Base-by-base conservation (phyloP, 2,797 vertebrate genomes). In the Nannoperca obscura region DNA sequence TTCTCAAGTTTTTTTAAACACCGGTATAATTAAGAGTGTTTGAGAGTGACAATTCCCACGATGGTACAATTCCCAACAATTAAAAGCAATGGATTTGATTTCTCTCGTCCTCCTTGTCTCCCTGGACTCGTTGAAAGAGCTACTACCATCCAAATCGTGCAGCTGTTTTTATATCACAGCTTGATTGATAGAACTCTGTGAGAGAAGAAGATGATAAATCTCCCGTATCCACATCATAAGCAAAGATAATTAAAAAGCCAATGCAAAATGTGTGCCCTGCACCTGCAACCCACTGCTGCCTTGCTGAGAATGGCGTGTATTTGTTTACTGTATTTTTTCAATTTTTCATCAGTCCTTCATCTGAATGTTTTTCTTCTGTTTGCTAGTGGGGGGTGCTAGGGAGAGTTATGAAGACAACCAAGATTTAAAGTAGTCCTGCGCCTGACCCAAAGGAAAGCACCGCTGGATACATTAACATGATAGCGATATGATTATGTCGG, bases 401-500 rank as follows among this genome's bases (percentile, higher is more conserved):
- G 38, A 84, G 89, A 93, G 66, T 91, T 89, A 89, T 92, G 86
- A 74, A 79, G 89, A 91, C 86, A 66, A 71, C 54, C 62, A 76
- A 88, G 89, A 92, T 95, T 91, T 90, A 92, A 86, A 86, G 86
- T 84, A 78, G 82, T 78, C 78, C 91, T 72, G 69, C 52, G 15
- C 73, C 78, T 91, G 89, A 92, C 90, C 91, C 84, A 88, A 88
- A 86, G 80, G 64, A 90, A 86, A 80, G 76, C 86, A 83, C 70
- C 74, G 69, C 85, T 84, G 86, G 82, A 88, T 90, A 89, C 91
- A 93, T 93, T 92, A 93, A 86, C 89, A 90, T 90, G 93, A 93
- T 91, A 81, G 92, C 84, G 76, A 93, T 93, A 94, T 94, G 89
- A 94, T 95, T 92, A 93, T 92, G 92, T 94, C 77, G 91, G 87